Evolutionary conservation across 1,140 invertebrate genomes (phyloP).

Genomic region (Drosophila pandora): DNA sequence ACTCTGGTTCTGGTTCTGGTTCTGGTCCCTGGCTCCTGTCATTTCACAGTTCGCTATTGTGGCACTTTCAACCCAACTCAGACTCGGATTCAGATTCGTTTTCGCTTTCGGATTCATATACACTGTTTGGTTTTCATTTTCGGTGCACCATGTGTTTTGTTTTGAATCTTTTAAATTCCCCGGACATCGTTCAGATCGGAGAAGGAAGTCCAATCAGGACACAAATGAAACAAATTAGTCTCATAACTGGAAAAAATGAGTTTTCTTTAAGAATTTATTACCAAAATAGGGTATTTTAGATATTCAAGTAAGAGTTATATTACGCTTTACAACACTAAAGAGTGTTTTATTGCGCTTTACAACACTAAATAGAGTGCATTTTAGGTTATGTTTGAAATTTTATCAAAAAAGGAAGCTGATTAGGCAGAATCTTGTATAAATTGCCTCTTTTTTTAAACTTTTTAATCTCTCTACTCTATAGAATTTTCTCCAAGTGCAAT

Average conservation of each 20-base stretch:
- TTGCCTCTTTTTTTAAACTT: too few relatives aligned
- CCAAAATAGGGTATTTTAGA: neutral
- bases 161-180: constrained; percentile 35
- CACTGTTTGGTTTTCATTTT: neutral
- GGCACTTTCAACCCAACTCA: constrained; percentile 1
- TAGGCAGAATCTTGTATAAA: too few relatives aligned
- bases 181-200: neutral
- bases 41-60: constrained; percentile 19
- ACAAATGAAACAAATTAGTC: constrained; percentile 33
- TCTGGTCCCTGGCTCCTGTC: neutral
- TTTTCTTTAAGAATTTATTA: neutral
- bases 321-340: too few relatives aligned
- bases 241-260: neutral
- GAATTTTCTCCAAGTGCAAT: too few relatives aligned
- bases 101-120: neutral
- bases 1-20: constrained; percentile 1
- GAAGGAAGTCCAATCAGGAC: neutral
- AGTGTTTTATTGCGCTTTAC: too few relatives aligned
- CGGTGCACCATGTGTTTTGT: constrained; percentile 37
- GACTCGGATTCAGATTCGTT: neutral
- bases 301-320: too few relatives aligned
- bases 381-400: too few relatives aligned
- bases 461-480: too few relatives aligned
- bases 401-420: too few relatives aligned
- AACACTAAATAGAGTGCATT: too few relatives aligned